Base-by-base conservation (phyloP, 2,113 vertebrate genomes). In the Suncus etruscus region DNA sequence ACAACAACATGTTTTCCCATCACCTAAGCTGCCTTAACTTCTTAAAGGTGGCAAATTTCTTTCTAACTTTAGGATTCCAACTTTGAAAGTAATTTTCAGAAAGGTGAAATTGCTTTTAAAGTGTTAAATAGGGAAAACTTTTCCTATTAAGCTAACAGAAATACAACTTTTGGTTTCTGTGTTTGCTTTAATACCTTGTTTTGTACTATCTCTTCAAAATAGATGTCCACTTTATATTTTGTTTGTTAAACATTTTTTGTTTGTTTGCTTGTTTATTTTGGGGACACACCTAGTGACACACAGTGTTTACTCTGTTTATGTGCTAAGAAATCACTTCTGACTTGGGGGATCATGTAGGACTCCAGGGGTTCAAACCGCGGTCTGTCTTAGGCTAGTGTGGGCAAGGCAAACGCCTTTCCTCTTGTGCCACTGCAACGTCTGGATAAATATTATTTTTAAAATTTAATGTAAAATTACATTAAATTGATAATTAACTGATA, bases 61-160 rank as follows among this genome's bases (percentile, higher is more conserved):
- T 75, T 72, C 16, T 83, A 65, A 27, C 77, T 86, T 91, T 72
- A 20, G 12, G 25, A 29, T 68, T 86, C 76, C 61, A 80, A 78
- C 29, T 78, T 0, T 0, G 47, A 54, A 76, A 39, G 39, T 24
- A 87, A 74, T 45, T 95, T 90, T 91, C 87, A 84, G 70, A 77
- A 87, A 94, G 48, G 94, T 85, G 39, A 91, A 81, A 78, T 89
- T 87, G 80, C 27, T 45, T 63, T 89, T 16, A 81, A 91, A 92
- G 47, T 82, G 50, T 87, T 65, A 85, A 24, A 48, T 75, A 74
- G 83, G 91, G 90, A 24, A 65, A 69, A 29, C 31, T 8, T 51
- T 50, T 89, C 87, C 74, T 48, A 25, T 66, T 82, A 69, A 92
- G 81, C 39, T 50, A 78, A 83, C 76, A 66, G 92, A 88, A 95